Evolutionary conservation across 2,888 invertebrate genomes (phyloP), one percentile per base, ranked within the genome.

Genomic region (Actias luna): DNA sequence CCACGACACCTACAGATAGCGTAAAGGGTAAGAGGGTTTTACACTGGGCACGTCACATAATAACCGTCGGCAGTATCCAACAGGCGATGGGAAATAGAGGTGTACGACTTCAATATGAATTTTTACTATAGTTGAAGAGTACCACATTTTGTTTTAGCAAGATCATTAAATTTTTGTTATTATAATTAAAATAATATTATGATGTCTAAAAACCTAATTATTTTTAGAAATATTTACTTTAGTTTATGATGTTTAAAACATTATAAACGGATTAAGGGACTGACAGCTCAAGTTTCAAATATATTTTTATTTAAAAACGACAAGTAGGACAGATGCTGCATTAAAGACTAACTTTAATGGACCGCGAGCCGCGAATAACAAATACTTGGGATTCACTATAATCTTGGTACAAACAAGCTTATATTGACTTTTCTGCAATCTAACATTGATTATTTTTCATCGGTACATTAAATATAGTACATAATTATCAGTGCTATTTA

Each of bases 41-140:
- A 61, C 63, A 63, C 61, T 69, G 64, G 63, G 69, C 82, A 84
- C 89, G 88, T 86, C 87, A 76, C 80, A 74, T 83, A 69, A 73
- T 79, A 77, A 72, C 71, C 81, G 79, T 74, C 71, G 73, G 69
- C 79, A 74, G 75, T 75, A 71, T 75, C 69, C 75, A 64, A 89
- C 89, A 89, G 89, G 72, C 55, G 8, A 55, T 27, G 16, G 16
- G 16, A 16, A n/a, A 16, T 55, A 29, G 29, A 55, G 29, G 16
- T 29, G 29, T 29, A 55, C 46, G 5, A 46, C 5, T 29, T 55
- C 29, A 29, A 55, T 16, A 10, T 55, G 16, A 55, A 55, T n/a
- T 16, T 8, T 29, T 10, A 29, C 16, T 29, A 29, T n/a, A 55
- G 14, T 29, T 25, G 46, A 50, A 50, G 46, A 25, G 46, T 50